Base-by-base conservation (phyloP, 1,140 invertebrate species). In the Bombus huntii region DNA sequence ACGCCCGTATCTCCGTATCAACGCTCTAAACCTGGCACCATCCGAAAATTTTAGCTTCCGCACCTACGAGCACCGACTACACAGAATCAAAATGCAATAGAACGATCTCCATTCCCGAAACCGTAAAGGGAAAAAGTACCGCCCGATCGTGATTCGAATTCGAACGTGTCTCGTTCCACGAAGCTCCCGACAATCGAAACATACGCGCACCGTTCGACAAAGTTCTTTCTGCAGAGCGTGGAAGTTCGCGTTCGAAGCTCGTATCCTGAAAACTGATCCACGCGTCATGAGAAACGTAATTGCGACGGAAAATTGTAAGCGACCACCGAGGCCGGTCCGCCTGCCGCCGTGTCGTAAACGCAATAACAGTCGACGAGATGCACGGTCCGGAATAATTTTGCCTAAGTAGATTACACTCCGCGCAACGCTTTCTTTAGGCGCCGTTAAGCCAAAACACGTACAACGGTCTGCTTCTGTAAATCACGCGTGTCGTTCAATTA, bases 321-420 rank as follows among this genome's bases (percentile, higher is more conserved):
- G 80, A 65, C 37, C n/a, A n/a, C 2, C 31, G 13, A 53, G 47
- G 47, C 47, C 18, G 47, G 47, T 6, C 6, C 47, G 47, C 18
- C 6, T 8, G 47, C 5, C 39, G 37, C 31, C 8, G n/a, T 53
- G 39, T 65, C 71, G 53, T 62, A 76, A 65, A 34, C 71, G 81
- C 39, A 44, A 82, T 66, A 82, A 65, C 81, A 75, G 39, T 65
- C 62, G 22, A 25, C 47, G 81, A 75, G 81, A 75, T 65, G 81
- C 81, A 82, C 71, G 81, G 42, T 28, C 71, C 18, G 39, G 81
- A 72, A 82, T 82, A 82, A 82, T 82, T 82, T 75, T 59, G 80
- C 72, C 28, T 82, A 82, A 82, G 81, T 66, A 75, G 81, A 82
- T 82, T 82, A 82, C 59, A n/a, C 18, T 31, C 4, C 2, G 13